Base-by-base conservation (phyloP, 2,113 vertebrate genomes). In the Austrofundulus limnaeus region DNA sequence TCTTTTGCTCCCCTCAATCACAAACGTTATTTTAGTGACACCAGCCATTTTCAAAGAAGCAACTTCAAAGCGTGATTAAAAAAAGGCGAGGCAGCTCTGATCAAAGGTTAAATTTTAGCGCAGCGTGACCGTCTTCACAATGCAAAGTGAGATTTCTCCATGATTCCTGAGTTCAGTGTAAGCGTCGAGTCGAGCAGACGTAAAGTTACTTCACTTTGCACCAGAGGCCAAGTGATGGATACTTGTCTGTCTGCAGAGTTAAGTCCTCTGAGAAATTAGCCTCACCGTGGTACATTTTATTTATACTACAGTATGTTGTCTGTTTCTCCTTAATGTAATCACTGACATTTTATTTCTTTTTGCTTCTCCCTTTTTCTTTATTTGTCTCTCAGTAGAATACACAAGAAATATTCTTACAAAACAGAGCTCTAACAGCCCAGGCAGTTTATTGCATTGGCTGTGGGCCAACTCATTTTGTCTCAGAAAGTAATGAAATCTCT, bases 21-120 rank as follows among this genome's bases (percentile, higher is more conserved):
- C 71, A 55, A 51, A 69, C 3, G 28, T 80, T 82, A 73, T 75
- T 84, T 82, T 78, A 84, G 85, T 75, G 85, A 85, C 86, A 84
- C 77, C 48, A 80, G 70, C 47, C 62, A 56, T 78, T 87, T 85
- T 88, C 78, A 88, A 87, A 89, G 84, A 73, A 78, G 65, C 38
- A 0, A 77, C 82, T 85, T 91, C 85, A 92, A 88, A 86, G 81
- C 47, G 0, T 70, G 80, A 86, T 89, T 87, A 81, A 88, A 87
- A 87, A 11, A 64, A 81, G 83, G 50, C 66, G 64, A 62, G 67
- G 71, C 75, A 82, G 53, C 78, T 83, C 72, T 86, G 86, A 90
- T 91, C 81, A 90, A 89, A 91, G 86, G 81, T 89, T 90, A 90
- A 87, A 81, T 76, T 85, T 54, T 39, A n/a, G n/a, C 80, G 54